These are phyloP conservation scores for Otis tarda DNA, from an alignment of 2,113 vertebrate genomes.

Conservation along the genomic window DNA sequence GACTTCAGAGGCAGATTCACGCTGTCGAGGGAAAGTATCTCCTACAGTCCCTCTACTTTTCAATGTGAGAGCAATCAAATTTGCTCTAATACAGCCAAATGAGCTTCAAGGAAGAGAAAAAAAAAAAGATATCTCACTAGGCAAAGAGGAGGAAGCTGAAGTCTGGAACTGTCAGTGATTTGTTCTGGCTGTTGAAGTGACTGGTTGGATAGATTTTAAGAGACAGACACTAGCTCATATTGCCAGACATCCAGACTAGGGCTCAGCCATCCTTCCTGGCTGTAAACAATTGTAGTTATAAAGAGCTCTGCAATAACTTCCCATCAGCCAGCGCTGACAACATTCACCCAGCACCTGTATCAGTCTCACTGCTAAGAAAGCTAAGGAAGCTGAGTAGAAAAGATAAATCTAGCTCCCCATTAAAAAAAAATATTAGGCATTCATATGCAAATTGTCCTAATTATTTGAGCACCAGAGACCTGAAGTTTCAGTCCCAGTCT, in stretches of 20 bases:
- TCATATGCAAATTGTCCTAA: neutral
- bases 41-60: neutral
- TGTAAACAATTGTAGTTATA: neutral
- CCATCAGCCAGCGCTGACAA: neutral
- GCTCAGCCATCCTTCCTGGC: neutral
- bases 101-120: neutral
- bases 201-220: neutral
- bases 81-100: neutral
- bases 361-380: neutral
- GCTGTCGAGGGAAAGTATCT: neutral
- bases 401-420: neutral
- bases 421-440: neutral
- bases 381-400: neutral
- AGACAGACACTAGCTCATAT: neutral
- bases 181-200: neutral
- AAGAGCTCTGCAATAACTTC: neutral
- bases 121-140: neutral
- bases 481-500: neutral
- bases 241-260: neutral
- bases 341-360: neutral
- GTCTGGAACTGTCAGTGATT: neutral
- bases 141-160: neutral
- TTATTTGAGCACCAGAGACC: neutral
- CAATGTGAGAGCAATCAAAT: neutral
- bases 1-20: neutral